Conservation (phyloP, 2,797 vertebrate species). For the Protosalanx chinensis region DNA sequence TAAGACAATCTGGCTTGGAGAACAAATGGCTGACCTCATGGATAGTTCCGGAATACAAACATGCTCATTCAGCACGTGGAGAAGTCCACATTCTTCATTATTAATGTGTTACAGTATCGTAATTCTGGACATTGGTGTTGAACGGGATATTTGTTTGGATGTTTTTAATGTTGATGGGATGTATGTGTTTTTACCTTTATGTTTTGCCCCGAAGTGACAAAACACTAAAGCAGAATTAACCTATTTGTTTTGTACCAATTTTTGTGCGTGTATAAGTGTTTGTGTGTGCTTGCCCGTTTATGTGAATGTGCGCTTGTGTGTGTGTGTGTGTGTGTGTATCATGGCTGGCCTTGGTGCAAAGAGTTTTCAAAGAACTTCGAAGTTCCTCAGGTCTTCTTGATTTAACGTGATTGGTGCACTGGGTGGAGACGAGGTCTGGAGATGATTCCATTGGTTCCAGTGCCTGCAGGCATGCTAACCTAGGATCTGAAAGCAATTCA, state of each 20-base stretch:
- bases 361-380: not conserved
- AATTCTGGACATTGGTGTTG: constrained; percentile 13
- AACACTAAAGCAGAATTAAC: constrained; percentile 11
- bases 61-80: constrained; percentile 54
- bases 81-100: constrained; percentile 27
- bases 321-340: not conserved
- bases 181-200: constrained; percentile 43
- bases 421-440: constrained; percentile 13
- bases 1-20: constrained; percentile 64
- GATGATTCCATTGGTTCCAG: not conserved
- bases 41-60: constrained; percentile 58
- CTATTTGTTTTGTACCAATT: not conserved
- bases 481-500: not conserved
- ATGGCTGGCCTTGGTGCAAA: not conserved
- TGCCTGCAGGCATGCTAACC: constrained; percentile 23
- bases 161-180: constrained; percentile 48
- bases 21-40: constrained; percentile 73
- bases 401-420: not conserved
- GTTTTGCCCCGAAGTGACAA: constrained; percentile 48
- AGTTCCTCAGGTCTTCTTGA: not conserved
- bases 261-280: constrained; percentile 14
- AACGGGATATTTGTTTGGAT: constrained; percentile 22
- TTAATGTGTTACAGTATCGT: constrained; percentile 26
- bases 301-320: constrained; percentile 1
- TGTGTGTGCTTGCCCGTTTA: constrained; percentile 17